Evolutionary conservation across 1,140 invertebrate genomes (phyloP).

Genomic region (Cephus cinctus): DNA sequence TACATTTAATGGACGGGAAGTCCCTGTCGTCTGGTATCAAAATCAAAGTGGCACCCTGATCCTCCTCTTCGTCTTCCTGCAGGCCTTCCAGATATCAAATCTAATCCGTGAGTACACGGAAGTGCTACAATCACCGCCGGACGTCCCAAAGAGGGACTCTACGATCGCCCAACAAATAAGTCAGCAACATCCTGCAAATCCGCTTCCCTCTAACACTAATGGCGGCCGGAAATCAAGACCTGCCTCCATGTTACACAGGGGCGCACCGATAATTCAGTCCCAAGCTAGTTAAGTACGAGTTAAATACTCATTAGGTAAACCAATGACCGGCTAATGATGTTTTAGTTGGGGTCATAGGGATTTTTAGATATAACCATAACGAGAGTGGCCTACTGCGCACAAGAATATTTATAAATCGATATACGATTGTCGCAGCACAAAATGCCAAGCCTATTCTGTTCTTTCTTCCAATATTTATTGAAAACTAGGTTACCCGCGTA

Average conservation of each 20-base stretch:
- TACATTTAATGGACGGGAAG: conserved; percentile 4
- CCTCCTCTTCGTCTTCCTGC: conserved; percentile 40
- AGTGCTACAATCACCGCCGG: conserved; percentile 62
- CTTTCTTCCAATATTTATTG: conserved; percentile 50
- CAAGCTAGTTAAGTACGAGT: conserved; percentile 52
- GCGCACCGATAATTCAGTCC: conserved; percentile 57
- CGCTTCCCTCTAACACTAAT: conserved; percentile 25
- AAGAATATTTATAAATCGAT: no score
- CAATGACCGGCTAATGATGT: no score
- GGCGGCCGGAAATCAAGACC: conserved; percentile 51
- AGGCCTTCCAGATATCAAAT: conserved; percentile 93
- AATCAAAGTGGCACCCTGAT: no score
- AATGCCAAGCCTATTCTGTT: conserved; percentile 39
- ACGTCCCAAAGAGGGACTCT: conserved; percentile 46
- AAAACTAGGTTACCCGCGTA: no score
- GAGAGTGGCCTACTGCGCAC: no score
- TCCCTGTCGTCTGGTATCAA: no score
- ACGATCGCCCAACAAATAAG: conserved; percentile 41
- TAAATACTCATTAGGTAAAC: no score
- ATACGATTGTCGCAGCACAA: conserved; percentile 20
- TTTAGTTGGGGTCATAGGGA: background rate
- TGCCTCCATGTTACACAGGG: conserved; percentile 57
- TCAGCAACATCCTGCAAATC: conserved; percentile 36
- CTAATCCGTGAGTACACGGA: conserved; percentile 90
- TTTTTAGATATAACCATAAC: background rate